These are phyloP conservation scores for Allobates femoralis DNA, from an alignment of 2,797 vertebrate genomes.

Conservation along the genomic window DNA sequence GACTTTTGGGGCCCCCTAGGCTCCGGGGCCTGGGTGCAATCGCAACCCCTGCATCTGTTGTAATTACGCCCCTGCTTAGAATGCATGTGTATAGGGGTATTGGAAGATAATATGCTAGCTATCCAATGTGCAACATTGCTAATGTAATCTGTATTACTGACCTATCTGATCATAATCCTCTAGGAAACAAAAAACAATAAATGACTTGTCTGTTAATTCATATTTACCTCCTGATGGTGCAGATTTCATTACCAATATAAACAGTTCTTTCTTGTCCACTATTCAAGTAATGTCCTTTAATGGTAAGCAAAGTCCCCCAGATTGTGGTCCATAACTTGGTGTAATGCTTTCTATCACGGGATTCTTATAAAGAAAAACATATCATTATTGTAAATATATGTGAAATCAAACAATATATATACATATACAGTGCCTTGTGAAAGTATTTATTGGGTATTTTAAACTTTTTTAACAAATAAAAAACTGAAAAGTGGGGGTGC, in stretches of 20 bases:
- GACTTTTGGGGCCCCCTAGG: too few relatives aligned
- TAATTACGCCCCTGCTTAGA: too few relatives aligned
- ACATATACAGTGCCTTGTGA: too few relatives aligned
- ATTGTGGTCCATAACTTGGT: slow-evolving; percentile 90
- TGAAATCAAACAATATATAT: slow-evolving; percentile 14
- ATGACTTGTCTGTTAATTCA: neutral
- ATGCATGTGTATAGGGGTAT: neutral
- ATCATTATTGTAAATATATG: slow-evolving; percentile 3
- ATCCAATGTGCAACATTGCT: neutral
- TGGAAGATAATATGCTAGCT: neutral
- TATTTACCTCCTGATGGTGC: slow-evolving; percentile 78
- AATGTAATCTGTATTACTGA: too few relatives aligned
- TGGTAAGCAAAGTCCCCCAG: slow-evolving; percentile 90
- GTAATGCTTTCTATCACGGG: slow-evolving; percentile 87
- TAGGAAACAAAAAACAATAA: too few relatives aligned
- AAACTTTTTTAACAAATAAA: too few relatives aligned
- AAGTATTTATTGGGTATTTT: too few relatives aligned
- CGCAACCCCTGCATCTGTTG: too few relatives aligned
- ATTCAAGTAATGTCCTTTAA: slow-evolving; percentile 86
- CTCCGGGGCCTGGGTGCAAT: too few relatives aligned
- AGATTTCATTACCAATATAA: slow-evolving; percentile 81
- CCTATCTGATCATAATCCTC: too few relatives aligned
- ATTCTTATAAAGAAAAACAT: slow-evolving; percentile 75
- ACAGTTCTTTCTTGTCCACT: slow-evolving; percentile 85
- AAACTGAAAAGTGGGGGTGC: too few relatives aligned